These are phyloP conservation scores for Agapornis roseicollis DNA, from an alignment of 2,113 vertebrate species.

Conservation along the genomic window DNA sequence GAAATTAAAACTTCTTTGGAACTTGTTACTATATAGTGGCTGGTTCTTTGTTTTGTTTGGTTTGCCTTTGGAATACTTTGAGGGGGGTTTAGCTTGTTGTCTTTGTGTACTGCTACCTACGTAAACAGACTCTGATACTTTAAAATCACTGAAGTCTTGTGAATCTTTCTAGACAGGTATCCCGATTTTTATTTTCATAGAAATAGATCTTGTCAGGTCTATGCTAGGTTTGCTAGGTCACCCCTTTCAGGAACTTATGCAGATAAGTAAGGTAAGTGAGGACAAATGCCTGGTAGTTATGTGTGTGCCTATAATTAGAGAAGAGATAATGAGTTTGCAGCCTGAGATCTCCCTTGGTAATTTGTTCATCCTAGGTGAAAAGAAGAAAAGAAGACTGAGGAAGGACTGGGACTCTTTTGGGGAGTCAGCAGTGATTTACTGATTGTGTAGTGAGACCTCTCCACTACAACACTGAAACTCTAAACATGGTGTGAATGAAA, in stretches of 20 bases:
- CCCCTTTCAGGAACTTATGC: not conserved
- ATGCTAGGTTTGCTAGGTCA: not conserved
- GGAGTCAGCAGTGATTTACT: not conserved
- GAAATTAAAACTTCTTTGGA: not conserved
- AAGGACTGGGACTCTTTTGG: not conserved
- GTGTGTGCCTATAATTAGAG: not conserved
- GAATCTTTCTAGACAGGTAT: not conserved
- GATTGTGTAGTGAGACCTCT: not conserved
- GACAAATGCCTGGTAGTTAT: not conserved
- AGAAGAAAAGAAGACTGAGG: not conserved
- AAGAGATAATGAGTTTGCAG: slow-evolving; percentile 13
- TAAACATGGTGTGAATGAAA: not conserved
- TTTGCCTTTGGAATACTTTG: not conserved
- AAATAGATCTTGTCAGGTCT: not conserved
- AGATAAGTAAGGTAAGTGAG: not conserved
- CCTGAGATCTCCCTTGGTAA: not conserved
- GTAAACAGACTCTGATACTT: not conserved
- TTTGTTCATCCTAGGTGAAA: not conserved
- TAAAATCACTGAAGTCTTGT: not conserved
- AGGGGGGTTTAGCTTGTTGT: not conserved
- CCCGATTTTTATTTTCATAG: not conserved
- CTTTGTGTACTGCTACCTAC: not conserved
- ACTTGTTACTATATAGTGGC: not conserved
- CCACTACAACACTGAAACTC: not conserved
- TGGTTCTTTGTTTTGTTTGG: not conserved